A percentile compares a stretch with the other conserved stretches of the same genome.
Conservation (phyloP, 2,888 invertebrate genomes). For the Ectemnius lituratus region DNA sequence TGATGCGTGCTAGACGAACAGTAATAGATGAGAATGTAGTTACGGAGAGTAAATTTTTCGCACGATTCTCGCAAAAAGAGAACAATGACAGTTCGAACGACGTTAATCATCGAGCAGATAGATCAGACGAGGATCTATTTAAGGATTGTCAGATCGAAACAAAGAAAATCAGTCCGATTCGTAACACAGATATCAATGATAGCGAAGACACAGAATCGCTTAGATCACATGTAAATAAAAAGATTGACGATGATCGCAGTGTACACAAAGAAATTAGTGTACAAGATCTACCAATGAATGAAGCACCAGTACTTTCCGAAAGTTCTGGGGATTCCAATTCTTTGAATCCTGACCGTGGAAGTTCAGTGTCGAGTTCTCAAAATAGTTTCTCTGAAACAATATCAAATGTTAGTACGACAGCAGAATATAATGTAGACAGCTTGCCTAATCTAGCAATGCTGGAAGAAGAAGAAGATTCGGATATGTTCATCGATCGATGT, state of each 20-base stretch:
- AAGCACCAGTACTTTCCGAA: too few species aligned
- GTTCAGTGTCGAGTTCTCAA: too few species aligned
- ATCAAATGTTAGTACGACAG: too few species aligned
- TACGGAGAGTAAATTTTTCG: conserved; percentile 71
- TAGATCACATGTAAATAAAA: conserved; percentile 29
- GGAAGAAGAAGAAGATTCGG: not conserved
- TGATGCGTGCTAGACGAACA: conserved; percentile 64
- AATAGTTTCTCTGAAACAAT: too few species aligned
- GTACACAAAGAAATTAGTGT: too few species aligned
- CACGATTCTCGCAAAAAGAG: conserved; percentile 22
- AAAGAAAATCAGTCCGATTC: not conserved
- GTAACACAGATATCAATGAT: conserved; percentile 10
- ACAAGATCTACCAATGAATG: too few species aligned
- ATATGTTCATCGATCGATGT: not conserved
- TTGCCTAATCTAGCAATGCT: not conserved
- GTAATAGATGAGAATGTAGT: conserved; percentile 66
- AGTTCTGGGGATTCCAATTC: too few species aligned
- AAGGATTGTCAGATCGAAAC: not conserved
- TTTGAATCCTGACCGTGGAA: too few species aligned
- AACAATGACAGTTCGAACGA: not conserved
- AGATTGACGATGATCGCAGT: conserved; percentile 9
- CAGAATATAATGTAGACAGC: too few species aligned
- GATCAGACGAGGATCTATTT: not conserved
- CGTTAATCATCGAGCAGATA: not conserved
- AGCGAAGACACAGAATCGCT: conserved; percentile 9